These are phyloP conservation scores for Scaptomyza graminum DNA, from an alignment of 1,140 invertebrate genomes.

Conservation along the genomic window DNA sequence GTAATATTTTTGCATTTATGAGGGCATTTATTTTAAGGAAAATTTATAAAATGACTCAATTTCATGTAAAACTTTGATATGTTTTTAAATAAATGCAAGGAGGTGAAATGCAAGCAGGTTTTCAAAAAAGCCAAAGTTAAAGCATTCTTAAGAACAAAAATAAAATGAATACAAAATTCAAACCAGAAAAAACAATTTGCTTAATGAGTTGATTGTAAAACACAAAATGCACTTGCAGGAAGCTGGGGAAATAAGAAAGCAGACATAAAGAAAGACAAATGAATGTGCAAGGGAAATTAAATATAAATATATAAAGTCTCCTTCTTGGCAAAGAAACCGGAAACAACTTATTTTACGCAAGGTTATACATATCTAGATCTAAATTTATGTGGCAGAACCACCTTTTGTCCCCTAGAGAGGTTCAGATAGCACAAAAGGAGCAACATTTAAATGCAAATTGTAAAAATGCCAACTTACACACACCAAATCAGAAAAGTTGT, in stretches of 20 bases:
- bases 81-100: too few species aligned
- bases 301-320: constrained; percentile 10
- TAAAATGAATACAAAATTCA: too few species aligned
- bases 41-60: neutral
- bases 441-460: constrained; percentile 22
- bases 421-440: neutral
- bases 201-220: neutral
- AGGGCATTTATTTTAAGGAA: neutral
- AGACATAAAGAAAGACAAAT: constrained; percentile 6
- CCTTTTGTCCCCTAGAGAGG: constrained; percentile 1
- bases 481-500: constrained; percentile 33
- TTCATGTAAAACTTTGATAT: neutral
- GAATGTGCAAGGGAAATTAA: constrained; percentile 42
- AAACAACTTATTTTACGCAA: constrained; percentile 14
- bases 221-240: constrained; percentile 2
- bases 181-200: neutral
- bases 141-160: too few species aligned
- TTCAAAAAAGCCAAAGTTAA: too few species aligned
- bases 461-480: constrained; percentile 29
- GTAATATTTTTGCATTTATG: too few species aligned
- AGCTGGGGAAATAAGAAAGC: neutral
- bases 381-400: constrained; percentile 2
- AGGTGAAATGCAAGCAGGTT: too few species aligned
- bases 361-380: constrained; percentile 9
- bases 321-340: neutral